Conservation (phyloP, 2,113 vertebrate species). For the Alouatta palliata region DNA sequence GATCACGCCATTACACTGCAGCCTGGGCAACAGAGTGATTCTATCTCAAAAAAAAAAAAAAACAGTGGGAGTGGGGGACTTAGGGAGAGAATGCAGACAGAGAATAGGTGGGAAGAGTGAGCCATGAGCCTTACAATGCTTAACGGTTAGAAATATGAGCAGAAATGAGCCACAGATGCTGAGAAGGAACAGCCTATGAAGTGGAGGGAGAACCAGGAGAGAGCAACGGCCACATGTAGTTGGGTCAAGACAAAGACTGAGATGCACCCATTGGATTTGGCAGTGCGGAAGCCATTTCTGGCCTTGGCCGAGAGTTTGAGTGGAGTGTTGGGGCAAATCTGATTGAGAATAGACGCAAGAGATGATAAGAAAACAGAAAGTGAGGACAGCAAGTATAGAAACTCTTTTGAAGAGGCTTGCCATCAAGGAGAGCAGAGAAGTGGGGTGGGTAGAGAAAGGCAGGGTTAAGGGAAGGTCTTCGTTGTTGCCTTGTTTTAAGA, state of each 20-base stretch:
- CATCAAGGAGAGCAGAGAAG: neutral
- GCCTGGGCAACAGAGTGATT: too few relatives aligned
- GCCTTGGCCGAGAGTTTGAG: neutral
- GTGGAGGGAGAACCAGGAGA: neutral
- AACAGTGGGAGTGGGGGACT: too few relatives aligned
- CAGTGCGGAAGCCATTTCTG: neutral
- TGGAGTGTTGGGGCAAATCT: neutral
- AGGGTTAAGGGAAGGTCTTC: neutral
- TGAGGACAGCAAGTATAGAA: neutral
- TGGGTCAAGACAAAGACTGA: neutral
- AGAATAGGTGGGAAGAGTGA: neutral
- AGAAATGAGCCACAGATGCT: neutral
- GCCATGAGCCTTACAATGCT: neutral
- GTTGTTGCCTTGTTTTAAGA: neutral
- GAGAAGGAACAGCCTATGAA: neutral
- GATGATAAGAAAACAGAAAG: neutral
- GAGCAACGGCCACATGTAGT: fast-evolving
- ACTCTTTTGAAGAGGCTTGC: neutral
- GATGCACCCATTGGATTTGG: neutral
- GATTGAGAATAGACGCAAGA: neutral
- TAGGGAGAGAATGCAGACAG: too few relatives aligned
- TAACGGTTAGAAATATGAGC: neutral
- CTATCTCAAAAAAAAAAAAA: too few relatives aligned
- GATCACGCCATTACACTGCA: too few relatives aligned
- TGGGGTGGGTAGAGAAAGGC: neutral